Evolutionary conservation across 2,888 invertebrate genomes (phyloP).

Genomic region (Agrenia bidenticulata): DNA sequence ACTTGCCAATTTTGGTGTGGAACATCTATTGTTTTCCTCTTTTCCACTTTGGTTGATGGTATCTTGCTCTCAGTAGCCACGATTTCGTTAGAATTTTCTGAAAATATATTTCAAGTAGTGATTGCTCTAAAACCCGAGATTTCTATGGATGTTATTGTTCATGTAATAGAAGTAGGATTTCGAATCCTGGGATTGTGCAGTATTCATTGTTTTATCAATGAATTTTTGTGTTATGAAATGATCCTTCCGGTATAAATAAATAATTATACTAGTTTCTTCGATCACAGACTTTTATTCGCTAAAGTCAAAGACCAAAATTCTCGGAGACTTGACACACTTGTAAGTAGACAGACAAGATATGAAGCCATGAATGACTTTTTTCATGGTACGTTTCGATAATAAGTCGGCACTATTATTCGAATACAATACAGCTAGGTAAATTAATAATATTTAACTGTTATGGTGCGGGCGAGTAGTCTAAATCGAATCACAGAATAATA

Average conservation of each 20-base stretch:
- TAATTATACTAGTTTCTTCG: no score
- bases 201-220: conserved; percentile 5
- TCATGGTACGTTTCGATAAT: not conserved
- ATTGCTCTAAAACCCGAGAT: not conserved
- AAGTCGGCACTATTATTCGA: no score
- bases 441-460: not conserved
- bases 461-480: conserved; percentile 9
- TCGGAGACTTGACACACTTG: no score
- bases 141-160: conserved; percentile 1
- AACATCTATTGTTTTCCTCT: conserved; percentile 2
- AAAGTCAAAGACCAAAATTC: no score
- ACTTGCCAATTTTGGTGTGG: conserved; percentile 14
- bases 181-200: conserved; percentile 9
- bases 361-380: conserved; percentile 1
- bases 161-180: conserved; percentile 9
- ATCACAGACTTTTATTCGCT: no score
- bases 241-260: not conserved
- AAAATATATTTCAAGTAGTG: not conserved
- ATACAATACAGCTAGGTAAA: no score
- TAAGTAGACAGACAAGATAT: conserved; percentile 2
- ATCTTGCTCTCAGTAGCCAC: conserved; percentile 2
- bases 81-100: not conserved
- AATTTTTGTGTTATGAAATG: not conserved
- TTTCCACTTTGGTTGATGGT: conserved; percentile 2
- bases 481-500: conserved; percentile 21